Conservation (phyloP, 2,113 vertebrate species). For the Pelecanus crispus region DNA sequence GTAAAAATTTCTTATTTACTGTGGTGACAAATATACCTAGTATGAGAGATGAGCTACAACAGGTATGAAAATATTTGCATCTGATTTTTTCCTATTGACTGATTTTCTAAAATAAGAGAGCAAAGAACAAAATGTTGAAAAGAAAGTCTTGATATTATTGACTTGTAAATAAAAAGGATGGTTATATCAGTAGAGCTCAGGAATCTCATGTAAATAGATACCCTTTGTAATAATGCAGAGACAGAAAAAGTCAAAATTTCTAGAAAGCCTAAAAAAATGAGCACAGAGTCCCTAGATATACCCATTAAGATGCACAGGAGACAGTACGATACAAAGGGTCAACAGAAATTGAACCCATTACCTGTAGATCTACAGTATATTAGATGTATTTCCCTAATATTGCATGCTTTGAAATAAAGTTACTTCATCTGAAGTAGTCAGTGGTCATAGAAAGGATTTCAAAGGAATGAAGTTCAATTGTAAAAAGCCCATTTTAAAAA, state of each 20-base stretch:
- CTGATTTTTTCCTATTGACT: background rate
- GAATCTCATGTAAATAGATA: background rate
- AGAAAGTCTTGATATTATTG: background rate
- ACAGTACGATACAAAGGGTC: background rate
- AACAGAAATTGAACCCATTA: background rate
- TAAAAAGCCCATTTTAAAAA: conserved; percentile 12
- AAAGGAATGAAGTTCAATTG: background rate
- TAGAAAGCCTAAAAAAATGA: background rate
- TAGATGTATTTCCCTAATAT: background rate
- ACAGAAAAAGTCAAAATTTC: background rate
- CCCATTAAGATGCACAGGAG: background rate
- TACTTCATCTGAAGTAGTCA: background rate
- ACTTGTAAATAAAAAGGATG: background rate
- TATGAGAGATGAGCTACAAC: background rate
- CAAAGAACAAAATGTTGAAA: background rate
- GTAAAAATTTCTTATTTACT: background rate
- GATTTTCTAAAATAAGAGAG: background rate
- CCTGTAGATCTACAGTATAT: background rate
- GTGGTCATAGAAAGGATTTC: background rate
- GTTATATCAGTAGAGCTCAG: background rate
- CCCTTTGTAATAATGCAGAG: background rate
- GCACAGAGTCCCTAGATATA: background rate
- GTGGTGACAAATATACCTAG: background rate
- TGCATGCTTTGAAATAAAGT: background rate
- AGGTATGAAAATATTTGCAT: background rate